Base-by-base conservation (phyloP, 2,888 invertebrate genomes). In the Quadroppia sp. region DNA sequence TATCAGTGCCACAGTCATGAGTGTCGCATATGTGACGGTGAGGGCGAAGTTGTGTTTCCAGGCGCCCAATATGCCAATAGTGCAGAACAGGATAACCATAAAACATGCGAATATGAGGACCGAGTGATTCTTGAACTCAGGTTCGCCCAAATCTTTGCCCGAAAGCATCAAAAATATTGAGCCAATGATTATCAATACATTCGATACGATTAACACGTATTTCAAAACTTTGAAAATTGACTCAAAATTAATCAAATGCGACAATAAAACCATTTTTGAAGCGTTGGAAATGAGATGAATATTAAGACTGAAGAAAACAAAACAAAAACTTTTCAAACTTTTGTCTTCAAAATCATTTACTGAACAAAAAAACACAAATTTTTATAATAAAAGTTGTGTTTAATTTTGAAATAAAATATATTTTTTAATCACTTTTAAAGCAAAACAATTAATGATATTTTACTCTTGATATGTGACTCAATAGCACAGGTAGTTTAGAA, bases 161-260 rank as follows among this genome's bases (percentile, higher is more conserved):
- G 42, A 42, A 11, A 73, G 25, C 30, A 61, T 23, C 23, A 73
- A 40, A 23, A 73, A 73, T 40, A 73, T 6, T 11, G 64, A 28
- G n/a, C 73, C 73, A 23, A 73, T 64, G 17, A 73, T 73, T 11
- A 73, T 64, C 23, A 73, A 23, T 13, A 40, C 73, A 32, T 73
- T 73, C 28, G 73, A 73, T 64, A 73, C 73, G 36, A 73, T 71
- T 23, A 73, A 30, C 11, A 73, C 64, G n/a, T 30, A 73, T 67
- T 73, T 73, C 6, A 73, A 32, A 15, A 67, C 48, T 20, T 73
- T 73, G 64, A 64, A 73, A 36, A 73, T 73, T 50, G 73, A 50
- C 42, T 73, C 73, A 36, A 73, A 50, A 56, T 28, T 56, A 25
- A 56, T 23, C 28, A 56, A 23, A 56, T 56, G 9, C 9, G 56